Percentiles rank a stretch among this genome's conserved stretches.
These are phyloP conservation scores for Enteromius anoplus DNA, from an alignment of 2,797 vertebrate species.

Conservation along the genomic window DNA sequence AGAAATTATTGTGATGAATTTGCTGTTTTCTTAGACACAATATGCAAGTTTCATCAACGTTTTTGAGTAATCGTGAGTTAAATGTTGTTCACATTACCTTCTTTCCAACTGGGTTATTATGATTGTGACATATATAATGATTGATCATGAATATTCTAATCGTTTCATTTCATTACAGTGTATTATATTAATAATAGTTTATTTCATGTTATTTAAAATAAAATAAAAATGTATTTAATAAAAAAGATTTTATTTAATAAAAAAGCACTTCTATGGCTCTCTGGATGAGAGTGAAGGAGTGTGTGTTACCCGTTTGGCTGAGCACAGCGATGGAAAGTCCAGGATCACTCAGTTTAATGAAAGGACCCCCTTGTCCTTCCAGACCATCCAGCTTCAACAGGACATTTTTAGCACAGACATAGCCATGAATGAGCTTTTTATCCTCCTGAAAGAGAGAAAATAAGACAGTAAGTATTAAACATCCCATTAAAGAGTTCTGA, in stretches of 20 bases:
- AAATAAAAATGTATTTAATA: too few relatives aligned
- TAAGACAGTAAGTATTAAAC: neutral
- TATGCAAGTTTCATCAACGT: neutral
- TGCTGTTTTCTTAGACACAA: neutral
- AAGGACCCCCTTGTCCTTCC: conserved; percentile 76
- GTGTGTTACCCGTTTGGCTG: conserved; percentile 76
- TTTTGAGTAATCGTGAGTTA: neutral
- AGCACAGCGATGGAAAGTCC: conserved; percentile 83
- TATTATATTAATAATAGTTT: neutral
- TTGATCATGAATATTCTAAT: neutral
- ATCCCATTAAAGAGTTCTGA: neutral
- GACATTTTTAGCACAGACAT: conserved; percentile 87
- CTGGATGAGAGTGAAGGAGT: neutral
- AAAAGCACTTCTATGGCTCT: too few relatives aligned
- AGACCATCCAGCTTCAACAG: conserved; percentile 82
- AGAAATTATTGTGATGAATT: neutral
- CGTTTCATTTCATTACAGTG: neutral
- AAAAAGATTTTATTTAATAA: too few relatives aligned
- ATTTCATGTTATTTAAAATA: neutral
- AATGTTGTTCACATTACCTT: neutral
- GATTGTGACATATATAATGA: neutral
- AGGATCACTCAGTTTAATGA: conserved; percentile 87
- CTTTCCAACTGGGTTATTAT: neutral
- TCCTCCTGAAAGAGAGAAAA: conserved; percentile 77
- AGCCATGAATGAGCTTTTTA: conserved; percentile 86